A percentile compares a stretch with the other conserved stretches of the same genome.
Evolutionary conservation across 2,113 vertebrate species (phyloP).

Genomic region (Scortum barcoo): DNA sequence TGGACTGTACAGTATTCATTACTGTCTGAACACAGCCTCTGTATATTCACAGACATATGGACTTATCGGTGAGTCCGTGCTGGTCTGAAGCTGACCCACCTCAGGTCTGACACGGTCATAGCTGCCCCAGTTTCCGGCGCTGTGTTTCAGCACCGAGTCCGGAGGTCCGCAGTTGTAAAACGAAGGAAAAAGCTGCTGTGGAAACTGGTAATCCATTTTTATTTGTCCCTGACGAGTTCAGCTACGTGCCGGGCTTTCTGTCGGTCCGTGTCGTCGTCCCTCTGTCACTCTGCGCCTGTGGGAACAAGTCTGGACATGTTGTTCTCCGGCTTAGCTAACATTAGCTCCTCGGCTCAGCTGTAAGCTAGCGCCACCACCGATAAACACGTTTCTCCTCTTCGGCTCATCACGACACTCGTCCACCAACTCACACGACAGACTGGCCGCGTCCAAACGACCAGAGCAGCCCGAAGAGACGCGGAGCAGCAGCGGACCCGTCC

Average conservation of each 20-base stretch:
- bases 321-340: constrained; percentile 3
- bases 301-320: constrained; percentile 49
- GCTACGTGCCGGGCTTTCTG: accelerated
- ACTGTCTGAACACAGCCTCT: neutral
- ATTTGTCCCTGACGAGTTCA: accelerated
- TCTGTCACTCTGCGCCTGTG: neutral
- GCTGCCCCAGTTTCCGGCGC: constrained; percentile 67
- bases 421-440: accelerated
- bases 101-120: constrained; percentile 65
- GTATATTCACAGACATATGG: no score
- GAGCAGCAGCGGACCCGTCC: no score
- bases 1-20: neutral
- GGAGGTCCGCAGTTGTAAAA: constrained; percentile 76
- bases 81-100: constrained; percentile 70
- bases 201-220: constrained; percentile 79
- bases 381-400: neutral
- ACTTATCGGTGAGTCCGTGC: no score
- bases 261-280: neutral
- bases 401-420: neutral
- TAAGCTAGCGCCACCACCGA: neutral
- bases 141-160: neutral
- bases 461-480: accelerated
- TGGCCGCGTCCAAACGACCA: accelerated
- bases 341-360: neutral
- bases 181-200: constrained; percentile 73